A percentile compares a stretch with the other conserved stretches of the same genome.
These are phyloP conservation scores for Diarsia dahlii DNA, from an alignment of 2,888 invertebrate species.

Conservation along the genomic window DNA sequence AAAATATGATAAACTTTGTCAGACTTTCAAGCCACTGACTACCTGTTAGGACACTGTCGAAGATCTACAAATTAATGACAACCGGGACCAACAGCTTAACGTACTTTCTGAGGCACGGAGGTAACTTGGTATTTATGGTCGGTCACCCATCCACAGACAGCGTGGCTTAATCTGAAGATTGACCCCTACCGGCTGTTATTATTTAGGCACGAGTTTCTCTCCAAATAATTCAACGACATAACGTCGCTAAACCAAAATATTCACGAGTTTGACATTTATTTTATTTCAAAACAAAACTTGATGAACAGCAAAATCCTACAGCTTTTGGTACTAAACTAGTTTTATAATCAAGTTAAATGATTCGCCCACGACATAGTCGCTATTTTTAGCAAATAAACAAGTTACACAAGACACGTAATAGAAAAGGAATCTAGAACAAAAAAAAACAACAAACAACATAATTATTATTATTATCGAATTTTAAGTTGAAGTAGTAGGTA, in stretches of 20 bases:
- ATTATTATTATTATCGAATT: too few relatives aligned
- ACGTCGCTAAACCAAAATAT: background rate
- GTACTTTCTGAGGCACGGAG: too few relatives aligned
- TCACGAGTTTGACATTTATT: background rate
- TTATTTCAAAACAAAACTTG: background rate
- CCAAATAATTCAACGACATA: background rate
- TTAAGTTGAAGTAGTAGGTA: slow-evolving; percentile 13
- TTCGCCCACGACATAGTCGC: slow-evolving; percentile 9
- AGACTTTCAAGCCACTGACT: too few relatives aligned
- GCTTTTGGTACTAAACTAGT: slow-evolving; percentile 28
- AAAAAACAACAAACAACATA: background rate
- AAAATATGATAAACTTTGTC: too few relatives aligned
- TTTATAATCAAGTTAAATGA: slow-evolving; percentile 44
- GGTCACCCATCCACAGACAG: too few relatives aligned
- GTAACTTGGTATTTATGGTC: too few relatives aligned
- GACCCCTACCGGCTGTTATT: too few relatives aligned
- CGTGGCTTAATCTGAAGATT: too few relatives aligned
- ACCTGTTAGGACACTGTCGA: too few relatives aligned
- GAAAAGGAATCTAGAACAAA: slow-evolving; percentile 13
- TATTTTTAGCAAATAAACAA: slow-evolving; percentile 50
- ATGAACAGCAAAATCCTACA: background rate
- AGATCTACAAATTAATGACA: too few relatives aligned
- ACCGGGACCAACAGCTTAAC: too few relatives aligned
- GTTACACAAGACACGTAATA: slow-evolving; percentile 31
- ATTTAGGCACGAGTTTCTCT: too few relatives aligned